These are phyloP conservation scores for Halcyon chelicuti DNA, from an alignment of 2,797 vertebrate genomes.

Conservation along the genomic window DNA sequence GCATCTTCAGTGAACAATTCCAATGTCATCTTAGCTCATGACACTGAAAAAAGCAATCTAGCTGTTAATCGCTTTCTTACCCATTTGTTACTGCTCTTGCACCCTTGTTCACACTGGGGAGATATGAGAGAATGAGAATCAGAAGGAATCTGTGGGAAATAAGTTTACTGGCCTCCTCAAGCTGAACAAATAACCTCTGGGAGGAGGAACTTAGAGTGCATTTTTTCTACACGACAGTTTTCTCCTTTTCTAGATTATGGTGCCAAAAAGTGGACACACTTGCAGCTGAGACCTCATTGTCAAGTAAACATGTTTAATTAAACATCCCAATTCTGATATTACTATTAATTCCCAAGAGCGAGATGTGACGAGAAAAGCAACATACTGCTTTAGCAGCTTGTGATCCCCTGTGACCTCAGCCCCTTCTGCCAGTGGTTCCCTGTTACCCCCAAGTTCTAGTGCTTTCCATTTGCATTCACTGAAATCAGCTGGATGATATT, in stretches of 20 bases:
- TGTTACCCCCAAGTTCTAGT: not conserved
- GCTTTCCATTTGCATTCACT: not conserved
- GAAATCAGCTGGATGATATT: not conserved
- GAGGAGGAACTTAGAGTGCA: not conserved
- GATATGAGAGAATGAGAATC: not conserved
- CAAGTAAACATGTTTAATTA: constrained; percentile 11
- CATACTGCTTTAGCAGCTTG: not conserved
- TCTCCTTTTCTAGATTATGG: not conserved
- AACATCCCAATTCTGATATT: not conserved
- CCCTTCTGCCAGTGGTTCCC: not conserved
- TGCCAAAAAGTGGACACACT: not conserved
- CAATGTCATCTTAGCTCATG: not conserved
- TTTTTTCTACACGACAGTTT: not conserved
- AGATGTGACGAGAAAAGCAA: not conserved
- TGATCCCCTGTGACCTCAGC: not conserved
- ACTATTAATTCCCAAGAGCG: not conserved
- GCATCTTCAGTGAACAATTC: not conserved
- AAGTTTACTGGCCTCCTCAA: not conserved
- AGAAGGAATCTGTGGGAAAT: not conserved
- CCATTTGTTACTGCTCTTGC: not conserved
- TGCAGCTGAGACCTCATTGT: constrained; percentile 5
- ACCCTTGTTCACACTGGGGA: not conserved
- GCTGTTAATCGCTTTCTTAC: not conserved
- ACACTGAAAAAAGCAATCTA: not conserved
- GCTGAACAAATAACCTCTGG: not conserved